Conservation (phyloP, 2,888 invertebrate genomes). For the Drosophila merina region DNA sequence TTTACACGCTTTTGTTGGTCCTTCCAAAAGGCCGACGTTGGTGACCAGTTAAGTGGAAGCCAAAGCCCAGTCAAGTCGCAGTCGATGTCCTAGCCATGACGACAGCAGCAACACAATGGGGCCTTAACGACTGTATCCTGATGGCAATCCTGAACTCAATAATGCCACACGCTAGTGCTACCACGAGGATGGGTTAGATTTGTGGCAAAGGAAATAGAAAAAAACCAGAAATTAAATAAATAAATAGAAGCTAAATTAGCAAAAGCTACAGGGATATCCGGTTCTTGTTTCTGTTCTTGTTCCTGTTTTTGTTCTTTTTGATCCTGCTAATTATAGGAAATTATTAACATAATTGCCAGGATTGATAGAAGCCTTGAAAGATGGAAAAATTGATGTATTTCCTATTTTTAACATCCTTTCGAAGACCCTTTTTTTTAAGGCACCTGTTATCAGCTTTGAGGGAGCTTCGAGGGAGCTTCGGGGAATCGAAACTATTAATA, state of each 20-base stretch:
- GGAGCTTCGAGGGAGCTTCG: neutral
- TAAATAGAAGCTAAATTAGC: constrained; percentile 33
- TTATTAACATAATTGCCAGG: neutral
- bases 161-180: constrained; percentile 25
- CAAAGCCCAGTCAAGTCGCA: constrained; percentile 29
- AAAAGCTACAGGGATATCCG: constrained; percentile 6
- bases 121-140: constrained; percentile 32
- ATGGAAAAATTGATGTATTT: too few relatives aligned
- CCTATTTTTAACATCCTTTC: too few relatives aligned
- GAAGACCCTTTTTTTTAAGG: too few relatives aligned
- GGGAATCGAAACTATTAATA: constrained; percentile 7
- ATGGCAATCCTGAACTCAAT: constrained; percentile 12
- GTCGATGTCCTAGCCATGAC: constrained; percentile 38
- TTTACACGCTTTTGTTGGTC: constrained; percentile 61
- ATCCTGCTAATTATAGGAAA: neutral
- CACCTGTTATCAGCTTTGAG: too few relatives aligned
- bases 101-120: constrained; percentile 43
- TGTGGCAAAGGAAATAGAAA: constrained; percentile 6
- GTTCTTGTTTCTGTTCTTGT: constrained; percentile 22
- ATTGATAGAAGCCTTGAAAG: too few relatives aligned
- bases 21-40: constrained; percentile 42
- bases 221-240: constrained; percentile 5
- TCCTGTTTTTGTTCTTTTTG: neutral
- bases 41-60: constrained; percentile 55
- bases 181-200: neutral